A percentile compares a stretch with the other conserved stretches of the same genome.
These are phyloP conservation scores for Monochamus saltuarius DNA, from an alignment of 1,140 invertebrate species.

Conservation along the genomic window DNA sequence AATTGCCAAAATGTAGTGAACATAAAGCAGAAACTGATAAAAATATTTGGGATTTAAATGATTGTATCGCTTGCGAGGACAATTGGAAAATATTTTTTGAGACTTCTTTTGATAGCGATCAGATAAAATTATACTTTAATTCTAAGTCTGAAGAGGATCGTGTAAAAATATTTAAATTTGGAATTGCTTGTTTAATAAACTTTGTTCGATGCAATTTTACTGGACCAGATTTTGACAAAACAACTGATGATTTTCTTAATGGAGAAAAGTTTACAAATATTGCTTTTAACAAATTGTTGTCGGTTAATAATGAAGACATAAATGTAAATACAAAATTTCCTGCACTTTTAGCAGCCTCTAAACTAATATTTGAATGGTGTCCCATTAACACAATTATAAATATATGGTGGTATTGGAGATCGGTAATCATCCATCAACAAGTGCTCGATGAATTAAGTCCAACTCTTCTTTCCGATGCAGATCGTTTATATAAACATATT, in stretches of 20 bases:
- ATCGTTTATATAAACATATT: slow-evolving; percentile 56
- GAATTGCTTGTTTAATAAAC: slow-evolving; percentile 63
- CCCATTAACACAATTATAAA: slow-evolving; percentile 38
- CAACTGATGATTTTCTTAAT: slow-evolving; percentile 53
- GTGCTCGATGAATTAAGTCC: slow-evolving; percentile 71
- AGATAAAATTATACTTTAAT: slow-evolving; percentile 24
- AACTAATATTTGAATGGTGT: slow-evolving; percentile 62
- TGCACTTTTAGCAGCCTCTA: slow-evolving; percentile 65
- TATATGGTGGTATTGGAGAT: slow-evolving; percentile 75
- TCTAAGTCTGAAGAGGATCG: slow-evolving; percentile 25
- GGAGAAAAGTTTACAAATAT: slow-evolving; percentile 49
- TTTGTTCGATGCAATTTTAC: slow-evolving; percentile 84
- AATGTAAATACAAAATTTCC: slow-evolving; percentile 65
- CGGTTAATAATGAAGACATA: slow-evolving; percentile 62
- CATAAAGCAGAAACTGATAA: no score
- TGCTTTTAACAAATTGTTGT: slow-evolving; percentile 53
- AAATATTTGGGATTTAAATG: background rate
- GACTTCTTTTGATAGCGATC: slow-evolving; percentile 24
- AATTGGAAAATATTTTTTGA: slow-evolving; percentile 34
- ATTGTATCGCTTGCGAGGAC: slow-evolving; percentile 19
- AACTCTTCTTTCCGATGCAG: slow-evolving; percentile 63
- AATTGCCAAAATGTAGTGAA: no score
- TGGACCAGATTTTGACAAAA: slow-evolving; percentile 60
- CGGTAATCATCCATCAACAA: slow-evolving; percentile 71
- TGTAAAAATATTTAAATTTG: slow-evolving; percentile 48